Evolutionary conservation across 2,888 invertebrate species (phyloP), one percentile per base, ranked within the genome.

Genomic region (Ecdyonurus torrentis): DNA sequence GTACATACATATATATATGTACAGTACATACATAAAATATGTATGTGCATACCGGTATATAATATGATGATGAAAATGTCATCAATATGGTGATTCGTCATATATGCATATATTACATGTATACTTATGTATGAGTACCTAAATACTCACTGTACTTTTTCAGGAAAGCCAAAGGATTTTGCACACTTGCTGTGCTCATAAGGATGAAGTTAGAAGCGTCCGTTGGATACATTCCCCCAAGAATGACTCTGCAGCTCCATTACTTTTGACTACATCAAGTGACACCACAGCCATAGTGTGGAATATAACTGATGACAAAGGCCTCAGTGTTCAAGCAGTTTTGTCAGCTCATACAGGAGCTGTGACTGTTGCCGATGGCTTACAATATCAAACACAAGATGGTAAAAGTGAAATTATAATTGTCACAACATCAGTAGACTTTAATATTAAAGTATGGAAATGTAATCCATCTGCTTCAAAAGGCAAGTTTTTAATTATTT

Each of bases 211-310:
- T 0, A 92, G 89, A 72, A 83, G 85, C 15, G 89, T 91, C 0
- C 81, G 76, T 67, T 86, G 85, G 83, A 76, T 85, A 20, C 69
- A 67, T 65, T 66, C 65, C 50, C 5, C 61, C 63, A 71, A 71
- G 65, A 71, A 70, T 24, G 68, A 66, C 23, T 63, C 66, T 52
- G 59, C 66, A 25, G 78, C 80, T 70, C 73, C 68, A 10, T 83
- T 86, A 70, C 72, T 93, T 18, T 72, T 93, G 2, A 89, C 93
- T 0, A 86, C 86, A 2, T 87, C 91, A 0, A 81, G 85, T 2
- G 94, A 94, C 73, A 83, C 83, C 62, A 83, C 82, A 22, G 86
- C 85, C 1, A 81, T 86, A 62, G 76, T 93, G 62, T 94, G 93
- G 93, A 78, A n/a, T 18, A 22, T 23, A 59, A 15, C 18, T n/a